phyloP scores from a whole-genome alignment of 2,113 vertebrate genomes.

The Felis catus region DNA sequence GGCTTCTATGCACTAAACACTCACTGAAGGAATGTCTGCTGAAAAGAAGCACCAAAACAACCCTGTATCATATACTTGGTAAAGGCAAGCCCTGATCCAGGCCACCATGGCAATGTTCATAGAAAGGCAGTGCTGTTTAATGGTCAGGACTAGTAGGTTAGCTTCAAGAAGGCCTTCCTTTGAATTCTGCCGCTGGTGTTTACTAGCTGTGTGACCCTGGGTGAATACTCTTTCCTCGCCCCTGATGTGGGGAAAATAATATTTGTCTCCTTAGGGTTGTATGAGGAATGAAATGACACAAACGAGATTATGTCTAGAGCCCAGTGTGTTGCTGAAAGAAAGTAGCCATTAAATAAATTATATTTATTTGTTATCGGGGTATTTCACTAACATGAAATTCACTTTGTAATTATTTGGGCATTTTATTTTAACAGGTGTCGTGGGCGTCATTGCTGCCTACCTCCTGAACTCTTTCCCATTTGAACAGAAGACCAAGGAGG shows the following conservation, averaged over 20 bases:
- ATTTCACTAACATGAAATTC: not conserved
- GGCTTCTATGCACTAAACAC: not conserved
- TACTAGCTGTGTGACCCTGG: not conserved
- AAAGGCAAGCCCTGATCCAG: not conserved
- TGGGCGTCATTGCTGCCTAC: not conserved
- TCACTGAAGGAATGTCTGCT: not conserved
- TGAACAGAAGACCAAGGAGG: not conserved
- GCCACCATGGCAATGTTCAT: not conserved
- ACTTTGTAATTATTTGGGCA: not conserved
- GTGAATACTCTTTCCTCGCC: not conserved
- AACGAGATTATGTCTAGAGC: not conserved
- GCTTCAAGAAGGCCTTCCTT: not conserved
- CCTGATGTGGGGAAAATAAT: not conserved
- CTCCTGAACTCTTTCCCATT: not conserved
- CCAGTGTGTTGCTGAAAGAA: not conserved
- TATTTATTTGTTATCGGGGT: not conserved
- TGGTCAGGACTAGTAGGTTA: not conserved
- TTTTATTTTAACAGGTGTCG: not conserved
- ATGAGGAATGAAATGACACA: not conserved
- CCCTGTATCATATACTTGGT: not conserved
- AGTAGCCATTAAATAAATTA: not conserved
- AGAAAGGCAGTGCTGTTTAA: not conserved
- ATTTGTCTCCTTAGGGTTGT: not conserved
- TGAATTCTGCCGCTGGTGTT: not conserved
- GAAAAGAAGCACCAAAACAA: not conserved